Base-by-base conservation (phyloP, 2,888 invertebrate species). In the Malacosoma neustria region DNA sequence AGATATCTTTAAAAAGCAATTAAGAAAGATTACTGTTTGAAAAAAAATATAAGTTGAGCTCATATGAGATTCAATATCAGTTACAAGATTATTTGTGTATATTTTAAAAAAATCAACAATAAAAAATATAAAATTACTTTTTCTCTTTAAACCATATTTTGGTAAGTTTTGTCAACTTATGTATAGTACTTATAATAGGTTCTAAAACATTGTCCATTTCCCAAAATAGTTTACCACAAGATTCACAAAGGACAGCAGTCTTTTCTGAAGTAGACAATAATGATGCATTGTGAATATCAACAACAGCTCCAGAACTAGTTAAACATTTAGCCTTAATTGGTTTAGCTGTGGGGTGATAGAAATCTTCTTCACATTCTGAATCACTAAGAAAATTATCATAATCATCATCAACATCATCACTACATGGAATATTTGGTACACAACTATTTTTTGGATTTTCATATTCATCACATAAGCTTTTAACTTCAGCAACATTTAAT, bases 151-250 rank as follows among this genome's bases (percentile, higher is more conserved):
- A 14, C 22, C 22, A 30, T 14, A 34, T 9, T 41, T 49, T 57
- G 34, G 57, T 57, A 41, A 63, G 46, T 35, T 64, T 62, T 41
- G 54, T 65, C 36, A 67, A 52, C 42, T 53, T 55, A 13, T 49
- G 53, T 36, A 73, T 57, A 46, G 60, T 46, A 43, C 67, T 57
- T 48, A 55, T 51, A 33, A 72, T 64, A 36, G 63, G 46, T 51
- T 68, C 66, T 30, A 73, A 46, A 13, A 72, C 45, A 33, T 63
- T 56, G 54, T 84, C 76, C 45, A 66, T 72, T 51, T 92, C 91
- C 92, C 93, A 94, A 67, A 90, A 93, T 35, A 92, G 82, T 64
- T 91, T 92, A 0, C 94, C 94, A 75, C 94, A 95, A 14, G 61
- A 64, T 48, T 90, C 89, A 72, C 95, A 95, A 22, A 93, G 72